Conservation (phyloP, 2,113 vertebrate species). For the Promerops cafer region DNA sequence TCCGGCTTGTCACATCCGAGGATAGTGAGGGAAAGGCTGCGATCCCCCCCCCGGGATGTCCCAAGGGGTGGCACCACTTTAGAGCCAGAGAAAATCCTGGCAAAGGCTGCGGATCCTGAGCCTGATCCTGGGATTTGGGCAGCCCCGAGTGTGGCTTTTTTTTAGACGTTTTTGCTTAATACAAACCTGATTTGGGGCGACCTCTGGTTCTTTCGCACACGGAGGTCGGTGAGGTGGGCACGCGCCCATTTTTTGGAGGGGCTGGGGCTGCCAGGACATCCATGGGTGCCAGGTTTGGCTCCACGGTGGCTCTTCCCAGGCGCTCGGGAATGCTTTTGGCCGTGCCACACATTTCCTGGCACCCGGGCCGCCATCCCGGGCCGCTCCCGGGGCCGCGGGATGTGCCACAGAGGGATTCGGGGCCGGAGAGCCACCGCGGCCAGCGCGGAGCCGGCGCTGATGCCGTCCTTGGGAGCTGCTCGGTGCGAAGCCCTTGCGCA, state of each 20-base stretch:
- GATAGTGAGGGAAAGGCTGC: not conserved
- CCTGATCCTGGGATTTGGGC: not conserved
- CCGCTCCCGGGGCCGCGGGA: not conserved
- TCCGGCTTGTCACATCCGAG: accelerated
- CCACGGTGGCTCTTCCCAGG: accelerated
- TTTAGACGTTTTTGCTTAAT: not conserved
- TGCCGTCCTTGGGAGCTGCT: not conserved
- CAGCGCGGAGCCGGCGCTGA: accelerated
- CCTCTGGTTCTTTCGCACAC: not conserved
- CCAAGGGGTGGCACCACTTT: accelerated
- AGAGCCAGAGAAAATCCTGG: not conserved
- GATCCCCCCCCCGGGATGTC: too few relatives aligned
- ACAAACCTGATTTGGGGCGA: not conserved
- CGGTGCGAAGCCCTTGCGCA: not conserved
- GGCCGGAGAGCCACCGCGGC: accelerated
- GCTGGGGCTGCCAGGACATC: accelerated
- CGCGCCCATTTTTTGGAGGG: accelerated
- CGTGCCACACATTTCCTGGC: accelerated
- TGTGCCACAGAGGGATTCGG: accelerated
- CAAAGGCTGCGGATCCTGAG: accelerated
- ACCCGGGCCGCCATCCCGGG: accelerated
- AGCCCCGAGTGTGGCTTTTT: accelerated
- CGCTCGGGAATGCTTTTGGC: accelerated
- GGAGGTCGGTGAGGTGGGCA: accelerated
- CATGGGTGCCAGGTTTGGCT: accelerated